Conservation (phyloP, 1,140 invertebrate species). For the Lepidostoma basale region DNA sequence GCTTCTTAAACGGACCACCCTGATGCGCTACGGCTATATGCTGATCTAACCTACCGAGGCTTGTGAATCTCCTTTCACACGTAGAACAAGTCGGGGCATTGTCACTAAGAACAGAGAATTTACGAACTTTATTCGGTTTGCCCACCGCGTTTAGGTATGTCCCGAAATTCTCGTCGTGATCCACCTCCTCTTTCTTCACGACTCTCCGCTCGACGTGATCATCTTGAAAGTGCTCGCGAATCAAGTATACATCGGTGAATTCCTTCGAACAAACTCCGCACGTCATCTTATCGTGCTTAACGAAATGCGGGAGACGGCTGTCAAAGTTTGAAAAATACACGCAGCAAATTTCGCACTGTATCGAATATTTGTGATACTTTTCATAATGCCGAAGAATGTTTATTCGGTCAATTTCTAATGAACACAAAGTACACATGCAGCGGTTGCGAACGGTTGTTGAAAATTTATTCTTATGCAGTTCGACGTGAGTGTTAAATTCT, state of each 20-base stretch:
- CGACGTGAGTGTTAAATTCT: background rate
- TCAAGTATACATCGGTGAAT: background rate
- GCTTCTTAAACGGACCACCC: too few species aligned
- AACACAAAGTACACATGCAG: background rate
- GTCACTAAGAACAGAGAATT: background rate
- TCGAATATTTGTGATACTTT: background rate
- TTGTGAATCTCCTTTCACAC: constrained; percentile 18
- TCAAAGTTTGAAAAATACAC: background rate
- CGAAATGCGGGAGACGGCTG: background rate
- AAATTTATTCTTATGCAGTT: background rate
- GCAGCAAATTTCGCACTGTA: background rate
- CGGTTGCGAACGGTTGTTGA: background rate
- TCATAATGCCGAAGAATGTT: background rate
- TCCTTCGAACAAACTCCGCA: constrained; percentile 4
- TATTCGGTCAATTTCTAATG: background rate
- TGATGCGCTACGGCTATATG: background rate
- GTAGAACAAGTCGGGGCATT: background rate
- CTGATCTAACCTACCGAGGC: background rate
- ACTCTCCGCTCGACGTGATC: background rate
- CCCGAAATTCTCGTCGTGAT: too few species aligned
- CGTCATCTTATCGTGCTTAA: background rate
- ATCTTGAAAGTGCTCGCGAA: constrained; percentile 2
- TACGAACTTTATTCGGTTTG: background rate
- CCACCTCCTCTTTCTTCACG: background rate
- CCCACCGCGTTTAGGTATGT: too few species aligned